phyloP scores from a whole-genome alignment of 2,113 vertebrate genomes.

The Cebidichthys violaceus region DNA sequence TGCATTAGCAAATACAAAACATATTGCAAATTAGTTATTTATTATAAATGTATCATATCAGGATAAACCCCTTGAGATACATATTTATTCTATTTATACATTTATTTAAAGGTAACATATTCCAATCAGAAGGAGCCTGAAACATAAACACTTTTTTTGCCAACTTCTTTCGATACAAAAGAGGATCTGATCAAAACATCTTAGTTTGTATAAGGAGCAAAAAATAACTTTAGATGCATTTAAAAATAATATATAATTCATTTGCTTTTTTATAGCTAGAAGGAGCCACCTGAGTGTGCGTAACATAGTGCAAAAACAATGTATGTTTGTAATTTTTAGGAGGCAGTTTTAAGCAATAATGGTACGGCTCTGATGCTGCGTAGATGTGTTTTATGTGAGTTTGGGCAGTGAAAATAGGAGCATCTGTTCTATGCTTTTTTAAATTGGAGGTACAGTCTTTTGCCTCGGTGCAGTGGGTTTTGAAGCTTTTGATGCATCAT shows the following conservation, averaged over 20 bases:
- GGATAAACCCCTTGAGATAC: background rate
- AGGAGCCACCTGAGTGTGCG: too few species aligned
- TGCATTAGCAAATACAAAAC: background rate
- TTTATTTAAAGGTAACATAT: background rate
- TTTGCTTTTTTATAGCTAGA: too few species aligned
- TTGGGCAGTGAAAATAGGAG: background rate
- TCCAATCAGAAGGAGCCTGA: background rate
- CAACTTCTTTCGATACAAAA: background rate
- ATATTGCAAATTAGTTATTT: background rate
- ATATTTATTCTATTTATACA: background rate
- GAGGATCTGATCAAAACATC: background rate
- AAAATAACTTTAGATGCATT: background rate
- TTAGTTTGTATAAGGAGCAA: background rate
- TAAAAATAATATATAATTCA: too few species aligned
- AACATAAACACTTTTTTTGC: background rate
- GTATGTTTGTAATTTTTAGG: background rate
- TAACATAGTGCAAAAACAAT: too few species aligned
- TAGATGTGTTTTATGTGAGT: background rate
- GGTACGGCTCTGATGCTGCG: background rate
- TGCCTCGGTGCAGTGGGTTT: slow-evolving; percentile 1
- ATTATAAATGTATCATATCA: too few species aligned
- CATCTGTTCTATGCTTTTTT: background rate
- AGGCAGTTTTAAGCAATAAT: background rate
- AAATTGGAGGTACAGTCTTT: background rate
- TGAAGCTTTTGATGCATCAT: slow-evolving; percentile 11